phyloP scores from a whole-genome alignment of 1,140 invertebrate species.

The Caerostris darwini region DNA sequence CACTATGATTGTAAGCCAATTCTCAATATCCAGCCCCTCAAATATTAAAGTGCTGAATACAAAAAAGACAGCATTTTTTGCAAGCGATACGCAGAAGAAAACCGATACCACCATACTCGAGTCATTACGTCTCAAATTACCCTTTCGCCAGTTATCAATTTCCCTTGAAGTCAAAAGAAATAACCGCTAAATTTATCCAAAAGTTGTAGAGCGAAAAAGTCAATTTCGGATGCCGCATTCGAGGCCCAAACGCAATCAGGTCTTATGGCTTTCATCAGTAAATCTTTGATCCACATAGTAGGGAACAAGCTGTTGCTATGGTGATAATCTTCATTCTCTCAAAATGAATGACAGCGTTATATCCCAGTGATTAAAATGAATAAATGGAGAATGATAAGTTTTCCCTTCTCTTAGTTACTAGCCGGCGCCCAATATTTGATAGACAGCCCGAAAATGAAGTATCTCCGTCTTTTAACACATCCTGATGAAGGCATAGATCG shows the following conservation, averaged over 20 bases:
- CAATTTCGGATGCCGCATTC: conserved; percentile 43
- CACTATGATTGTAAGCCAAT: background rate
- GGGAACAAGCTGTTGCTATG: conserved; percentile 72
- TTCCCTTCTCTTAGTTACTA: conserved; percentile 63
- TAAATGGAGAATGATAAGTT: conserved; percentile 77
- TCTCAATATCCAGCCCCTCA: background rate
- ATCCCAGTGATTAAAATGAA: conserved; percentile 78
- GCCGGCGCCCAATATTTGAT: conserved; percentile 43
- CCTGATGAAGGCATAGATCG: conserved; percentile 64
- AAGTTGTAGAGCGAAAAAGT: conserved; percentile 65
- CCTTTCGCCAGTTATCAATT: conserved; percentile 43
- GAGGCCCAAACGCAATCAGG: conserved; percentile 64
- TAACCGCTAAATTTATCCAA: conserved; percentile 51
- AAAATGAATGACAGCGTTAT: conserved; percentile 77
- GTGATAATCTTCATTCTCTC: conserved; percentile 71
- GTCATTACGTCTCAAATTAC: background rate
- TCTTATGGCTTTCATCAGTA: conserved; percentile 74
- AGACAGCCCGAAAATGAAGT: conserved; percentile 73
- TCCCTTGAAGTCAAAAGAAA: conserved; percentile 13
- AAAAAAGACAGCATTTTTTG: background rate
- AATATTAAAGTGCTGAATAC: background rate
- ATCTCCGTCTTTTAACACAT: conserved; percentile 54
- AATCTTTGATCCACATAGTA: conserved; percentile 75
- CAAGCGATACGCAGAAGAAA: conserved; percentile 10
- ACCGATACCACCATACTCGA: conserved; percentile 17